Evolutionary conservation across 2,888 invertebrate species (phyloP).

Genomic region (Gryllus longicercus): DNA sequence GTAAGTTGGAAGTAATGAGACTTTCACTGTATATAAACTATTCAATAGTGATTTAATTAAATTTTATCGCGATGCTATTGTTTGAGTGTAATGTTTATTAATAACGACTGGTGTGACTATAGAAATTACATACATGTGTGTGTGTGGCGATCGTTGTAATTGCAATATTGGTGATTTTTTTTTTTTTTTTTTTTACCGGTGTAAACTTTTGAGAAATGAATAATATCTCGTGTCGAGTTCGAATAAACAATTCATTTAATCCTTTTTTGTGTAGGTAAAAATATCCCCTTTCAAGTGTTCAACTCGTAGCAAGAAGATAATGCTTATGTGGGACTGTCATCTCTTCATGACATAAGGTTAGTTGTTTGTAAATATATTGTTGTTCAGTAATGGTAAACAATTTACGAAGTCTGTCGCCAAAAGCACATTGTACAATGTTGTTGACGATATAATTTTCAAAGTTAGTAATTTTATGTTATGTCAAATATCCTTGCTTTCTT

Average conservation of each 20-base stretch:
- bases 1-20: too few species aligned
- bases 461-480: too few species aligned
- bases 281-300: neutral
- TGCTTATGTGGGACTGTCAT: conserved; percentile 6
- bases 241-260: too few species aligned
- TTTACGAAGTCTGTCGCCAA: too few species aligned
- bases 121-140: neutral
- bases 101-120: neutral
- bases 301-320: neutral
- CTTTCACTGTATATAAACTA: too few species aligned
- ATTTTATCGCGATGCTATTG: neutral
- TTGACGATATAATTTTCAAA: too few species aligned
- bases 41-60: neutral
- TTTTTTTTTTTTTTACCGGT: neutral
- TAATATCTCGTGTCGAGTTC: too few species aligned
- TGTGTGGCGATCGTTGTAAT: neutral
- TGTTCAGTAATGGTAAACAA: too few species aligned
- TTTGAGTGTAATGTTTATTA: neutral
- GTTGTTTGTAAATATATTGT: neutral
- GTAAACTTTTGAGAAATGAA: too few species aligned
- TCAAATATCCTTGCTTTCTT: too few species aligned
- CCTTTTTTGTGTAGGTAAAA: neutral
- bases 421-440: too few species aligned
- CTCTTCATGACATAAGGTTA: neutral
- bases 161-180: neutral